Percentiles rank a stretch among this genome's conserved stretches.
phyloP scores from a whole-genome alignment of 1,140 invertebrate genomes.

The Drosophila mauritiana region DNA sequence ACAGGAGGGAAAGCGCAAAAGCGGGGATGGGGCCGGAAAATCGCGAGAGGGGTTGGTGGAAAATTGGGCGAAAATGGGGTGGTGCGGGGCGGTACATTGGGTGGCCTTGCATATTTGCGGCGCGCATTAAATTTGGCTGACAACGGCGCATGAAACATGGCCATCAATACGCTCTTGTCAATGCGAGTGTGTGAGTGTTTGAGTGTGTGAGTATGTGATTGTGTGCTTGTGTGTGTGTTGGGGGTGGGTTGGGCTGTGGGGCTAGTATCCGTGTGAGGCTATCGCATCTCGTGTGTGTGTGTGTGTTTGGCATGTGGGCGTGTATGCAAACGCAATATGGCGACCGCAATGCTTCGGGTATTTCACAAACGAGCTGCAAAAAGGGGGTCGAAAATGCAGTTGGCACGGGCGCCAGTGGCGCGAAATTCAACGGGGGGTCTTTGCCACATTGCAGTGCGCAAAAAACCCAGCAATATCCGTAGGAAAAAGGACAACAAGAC shows the following conservation, averaged over 20 bases:
- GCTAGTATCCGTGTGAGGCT: constrained; percentile 9
- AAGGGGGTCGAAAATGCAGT: constrained; percentile 23
- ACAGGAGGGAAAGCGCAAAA: constrained; percentile 16
- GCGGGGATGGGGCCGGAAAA: background rate
- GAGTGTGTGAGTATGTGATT: too few relatives aligned
- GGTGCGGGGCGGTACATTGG: constrained; percentile 10
- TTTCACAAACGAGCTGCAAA: constrained; percentile 53
- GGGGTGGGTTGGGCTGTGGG: background rate
- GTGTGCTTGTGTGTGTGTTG: background rate
- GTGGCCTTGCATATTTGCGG: constrained; percentile 74
- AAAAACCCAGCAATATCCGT: constrained; percentile 32
- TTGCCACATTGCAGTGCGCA: constrained; percentile 13
- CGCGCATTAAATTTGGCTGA: constrained; percentile 82
- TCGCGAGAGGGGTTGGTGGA: background rate
- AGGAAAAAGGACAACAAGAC: background rate
- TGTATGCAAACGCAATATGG: constrained; percentile 84
- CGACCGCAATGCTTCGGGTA: constrained; percentile 80
- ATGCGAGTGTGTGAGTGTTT: constrained; percentile 31
- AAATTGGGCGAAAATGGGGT: background rate
- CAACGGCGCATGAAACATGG: constrained; percentile 81
- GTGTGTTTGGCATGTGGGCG: constrained; percentile 73
- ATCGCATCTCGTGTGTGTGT: constrained; percentile 35
- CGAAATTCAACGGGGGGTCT: constrained; percentile 13
- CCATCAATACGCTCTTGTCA: constrained; percentile 76
- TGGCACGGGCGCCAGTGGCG: background rate